phyloP scores from a whole-genome alignment of 2,113 vertebrate species.

The Galbula dea region DNA sequence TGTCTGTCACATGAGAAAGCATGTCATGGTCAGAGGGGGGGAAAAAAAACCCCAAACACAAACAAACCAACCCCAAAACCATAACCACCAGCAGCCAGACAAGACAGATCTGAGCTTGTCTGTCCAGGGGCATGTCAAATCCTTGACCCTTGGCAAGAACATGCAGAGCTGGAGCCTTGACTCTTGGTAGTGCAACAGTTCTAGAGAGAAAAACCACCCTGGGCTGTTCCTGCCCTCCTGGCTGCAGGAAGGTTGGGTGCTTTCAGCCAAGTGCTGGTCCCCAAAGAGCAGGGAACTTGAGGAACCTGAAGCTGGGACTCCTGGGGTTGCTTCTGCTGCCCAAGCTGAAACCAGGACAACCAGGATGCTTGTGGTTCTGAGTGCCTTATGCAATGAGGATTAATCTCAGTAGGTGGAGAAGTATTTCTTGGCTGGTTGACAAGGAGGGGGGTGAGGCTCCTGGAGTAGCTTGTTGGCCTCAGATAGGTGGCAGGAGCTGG shows the following conservation, averaged over 20 bases:
- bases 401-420: background rate
- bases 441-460: background rate
- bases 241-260: background rate
- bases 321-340: background rate
- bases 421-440: slow-evolving; percentile 2
- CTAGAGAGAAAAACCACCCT: accelerated
- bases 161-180: accelerated
- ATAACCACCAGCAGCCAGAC: background rate
- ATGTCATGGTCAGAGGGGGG: too few relatives aligned
- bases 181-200: background rate
- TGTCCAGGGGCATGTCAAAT: background rate
- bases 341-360: background rate
- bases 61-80: background rate
- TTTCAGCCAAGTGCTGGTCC: accelerated
- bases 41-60: background rate
- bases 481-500: background rate
- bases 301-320: background rate
- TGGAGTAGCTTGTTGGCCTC: background rate
- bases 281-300: background rate
- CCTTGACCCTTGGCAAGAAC: background rate
- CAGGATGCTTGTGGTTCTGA: background rate
- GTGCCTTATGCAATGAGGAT: slow-evolving; percentile 5
- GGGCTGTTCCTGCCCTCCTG: background rate
- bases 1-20: background rate
- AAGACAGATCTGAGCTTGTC: background rate